Conservation (phyloP, 2,888 invertebrate species). For the Dioctria linearis region DNA sequence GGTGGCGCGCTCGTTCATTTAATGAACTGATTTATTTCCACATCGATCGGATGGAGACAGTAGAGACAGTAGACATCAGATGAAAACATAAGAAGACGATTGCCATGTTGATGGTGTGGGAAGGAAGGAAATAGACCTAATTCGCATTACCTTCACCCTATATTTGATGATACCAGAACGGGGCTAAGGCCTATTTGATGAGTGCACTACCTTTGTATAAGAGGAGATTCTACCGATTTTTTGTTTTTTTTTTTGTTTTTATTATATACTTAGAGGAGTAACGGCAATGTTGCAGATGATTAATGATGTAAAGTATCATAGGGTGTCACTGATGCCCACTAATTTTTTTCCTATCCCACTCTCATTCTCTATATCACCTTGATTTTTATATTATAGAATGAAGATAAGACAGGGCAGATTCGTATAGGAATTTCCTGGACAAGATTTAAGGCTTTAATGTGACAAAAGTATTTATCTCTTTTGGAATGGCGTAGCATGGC, state of each 20-base stretch:
- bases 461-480: conserved; percentile 5
- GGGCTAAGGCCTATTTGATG: neutral
- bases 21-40: conserved; percentile 45
- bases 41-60: neutral
- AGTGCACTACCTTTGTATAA: neutral
- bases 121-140: neutral
- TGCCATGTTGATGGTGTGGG: too few species aligned
- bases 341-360: neutral
- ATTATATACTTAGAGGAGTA: neutral
- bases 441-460: conserved; percentile 26
- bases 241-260: neutral
- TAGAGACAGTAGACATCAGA: neutral
- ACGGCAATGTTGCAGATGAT: conserved; percentile 20
- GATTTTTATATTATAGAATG: conserved; percentile 16
- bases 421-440: neutral
- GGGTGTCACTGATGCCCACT: neutral
- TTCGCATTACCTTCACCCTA: neutral
- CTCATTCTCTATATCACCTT: neutral
- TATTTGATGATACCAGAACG: too few species aligned
- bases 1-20: neutral
- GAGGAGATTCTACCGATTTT: neutral
- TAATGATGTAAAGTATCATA: conserved; percentile 19
- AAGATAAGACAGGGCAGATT: conserved; percentile 4
- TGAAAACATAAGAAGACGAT: neutral
- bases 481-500: neutral